Evolutionary conservation across 2,888 invertebrate genomes (phyloP).

Genomic region (Rhopalosiphum nymphaeae): DNA sequence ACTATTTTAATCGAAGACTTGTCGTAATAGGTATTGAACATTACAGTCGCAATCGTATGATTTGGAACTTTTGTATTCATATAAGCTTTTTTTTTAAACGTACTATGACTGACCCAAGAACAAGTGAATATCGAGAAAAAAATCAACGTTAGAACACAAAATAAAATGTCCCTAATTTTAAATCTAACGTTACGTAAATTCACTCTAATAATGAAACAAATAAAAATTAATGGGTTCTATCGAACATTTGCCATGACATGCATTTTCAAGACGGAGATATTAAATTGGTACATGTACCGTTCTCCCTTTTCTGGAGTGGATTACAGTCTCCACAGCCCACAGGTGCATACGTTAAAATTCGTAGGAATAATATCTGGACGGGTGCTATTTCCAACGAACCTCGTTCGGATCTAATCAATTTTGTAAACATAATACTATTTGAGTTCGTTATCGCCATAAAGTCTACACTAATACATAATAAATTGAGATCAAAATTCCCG

Average conservation of each 20-base stretch:
- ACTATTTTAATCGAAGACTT: neutral
- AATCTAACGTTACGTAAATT: neutral
- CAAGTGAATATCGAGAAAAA: neutral
- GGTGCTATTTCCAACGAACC: neutral
- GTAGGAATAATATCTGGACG: neutral
- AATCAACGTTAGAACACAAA: neutral
- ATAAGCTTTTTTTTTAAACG: neutral
- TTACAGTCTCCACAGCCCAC: neutral
- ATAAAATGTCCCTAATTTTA: neutral
- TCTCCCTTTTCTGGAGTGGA: neutral
- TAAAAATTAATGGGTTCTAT: neutral
- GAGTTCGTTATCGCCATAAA: neutral
- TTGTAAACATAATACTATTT: neutral
- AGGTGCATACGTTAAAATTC: neutral
- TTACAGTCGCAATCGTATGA: neutral
- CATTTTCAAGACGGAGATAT: neutral
- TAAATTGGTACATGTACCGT: neutral
- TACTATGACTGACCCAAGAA: neutral
- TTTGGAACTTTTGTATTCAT: neutral
- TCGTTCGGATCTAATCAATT: neutral
- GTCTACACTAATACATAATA: neutral
- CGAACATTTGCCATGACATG: neutral
- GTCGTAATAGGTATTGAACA: neutral
- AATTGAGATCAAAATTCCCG: neutral
- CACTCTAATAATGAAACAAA: neutral